A percentile compares a stretch with the other conserved stretches of the same genome.
phyloP scores from a whole-genome alignment of 2,797 vertebrate species.

The Sebastes oblongus region DNA sequence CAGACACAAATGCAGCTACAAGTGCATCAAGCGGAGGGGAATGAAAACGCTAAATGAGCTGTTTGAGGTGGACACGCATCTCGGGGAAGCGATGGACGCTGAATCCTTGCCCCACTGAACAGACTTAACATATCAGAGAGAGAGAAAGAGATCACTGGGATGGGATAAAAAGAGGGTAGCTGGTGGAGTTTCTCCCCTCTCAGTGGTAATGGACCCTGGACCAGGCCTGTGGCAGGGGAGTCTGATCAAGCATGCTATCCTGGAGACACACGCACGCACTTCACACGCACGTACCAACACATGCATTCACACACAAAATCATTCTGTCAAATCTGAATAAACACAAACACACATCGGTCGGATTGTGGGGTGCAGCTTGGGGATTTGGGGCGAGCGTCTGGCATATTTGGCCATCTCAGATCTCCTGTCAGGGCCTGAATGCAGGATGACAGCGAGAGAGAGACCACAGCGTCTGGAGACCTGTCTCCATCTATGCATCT shows the following conservation, averaged over 20 bases:
- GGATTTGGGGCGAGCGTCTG: slow-evolving; percentile 80
- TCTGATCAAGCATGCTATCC: slow-evolving; percentile 72
- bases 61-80: slow-evolving; percentile 74
- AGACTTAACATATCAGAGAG: slow-evolving; percentile 71
- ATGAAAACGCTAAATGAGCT: slow-evolving; percentile 76
- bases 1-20: slow-evolving; percentile 63
- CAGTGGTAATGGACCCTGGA: slow-evolving; percentile 79
- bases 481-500: slow-evolving; percentile 97
- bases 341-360: slow-evolving; percentile 75
- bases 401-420: slow-evolving; percentile 91
- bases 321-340: slow-evolving; percentile 80
- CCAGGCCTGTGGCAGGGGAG: slow-evolving; percentile 62
- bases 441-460: slow-evolving; percentile 89
- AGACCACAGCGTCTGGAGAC: slow-evolving; percentile 89
- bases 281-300: slow-evolving; percentile 42
- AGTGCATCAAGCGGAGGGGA: slow-evolving; percentile 40
- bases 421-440: slow-evolving; percentile 92
- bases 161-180: slow-evolving; percentile 71
- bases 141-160: slow-evolving; percentile 77
- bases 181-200: slow-evolving; percentile 63
- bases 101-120: slow-evolving; percentile 70
- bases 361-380: slow-evolving; percentile 66
- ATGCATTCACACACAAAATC: slow-evolving; percentile 70
- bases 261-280: slow-evolving; percentile 30
- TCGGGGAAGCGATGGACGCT: slow-evolving; percentile 48